Base-by-base conservation (phyloP, 1,140 invertebrate genomes). In the Heliconius hewitsoni region DNA sequence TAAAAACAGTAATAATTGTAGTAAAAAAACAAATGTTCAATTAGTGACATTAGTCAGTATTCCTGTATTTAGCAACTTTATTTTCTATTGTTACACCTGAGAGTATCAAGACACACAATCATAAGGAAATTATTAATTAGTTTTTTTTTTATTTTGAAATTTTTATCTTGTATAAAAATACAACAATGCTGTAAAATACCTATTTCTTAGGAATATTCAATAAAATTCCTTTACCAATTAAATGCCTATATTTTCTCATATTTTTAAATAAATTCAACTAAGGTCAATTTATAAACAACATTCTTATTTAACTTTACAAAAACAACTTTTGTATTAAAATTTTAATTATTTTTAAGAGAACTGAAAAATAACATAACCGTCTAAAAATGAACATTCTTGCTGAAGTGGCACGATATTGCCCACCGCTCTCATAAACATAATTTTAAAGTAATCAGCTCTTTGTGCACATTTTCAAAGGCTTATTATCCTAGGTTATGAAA, bases 391-490 rank as follows among this genome's bases (percentile, higher is more conserved):
- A 71, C 52, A 77, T 74, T 78, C 66, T 75, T 74, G 73, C 46
- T 70, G 19, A 66, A 77, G 80, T 81, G 80, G 81, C 79, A 78
- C 83, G 60, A 88, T 88, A 90, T 90, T 86, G 83, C 85, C 74
- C 76, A 74, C 81, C 72, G 79, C 82, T 79, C 78, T 78, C 81
- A 83, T 85, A 85, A 83, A 89, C 83, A 86, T 84, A 78, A 86
- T 89, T 90, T 91, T 89, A 90, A 91, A 88, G 87, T 91, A 89
- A 91, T 90, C 89, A 90, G 84, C 84, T 89, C 87, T 90, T 90
- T 91, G 89, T 90, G 87, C 83, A 74, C 81, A 84, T 87, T 87
- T 87, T 87, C 89, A 90, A 89, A 89, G 87, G 88, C 88, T 91
- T 87, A 90, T 89, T 88, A 89, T 86, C 82, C 85, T 75, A 84